These are phyloP conservation scores for Holacanthus passer DNA, from an alignment of 2,113 vertebrate species.

Conservation along the genomic window DNA sequence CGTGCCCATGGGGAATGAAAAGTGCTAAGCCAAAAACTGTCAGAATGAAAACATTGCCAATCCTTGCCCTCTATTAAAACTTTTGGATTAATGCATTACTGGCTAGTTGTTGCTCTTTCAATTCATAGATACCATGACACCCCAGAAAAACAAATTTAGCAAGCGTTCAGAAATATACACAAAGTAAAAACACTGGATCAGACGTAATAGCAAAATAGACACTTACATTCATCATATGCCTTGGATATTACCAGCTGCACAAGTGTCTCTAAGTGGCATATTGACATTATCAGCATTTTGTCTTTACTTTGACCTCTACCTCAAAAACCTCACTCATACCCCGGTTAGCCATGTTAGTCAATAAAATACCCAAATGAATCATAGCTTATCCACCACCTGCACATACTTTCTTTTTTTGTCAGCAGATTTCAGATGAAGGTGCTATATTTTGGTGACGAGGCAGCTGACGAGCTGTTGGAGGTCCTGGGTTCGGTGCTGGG, in stretches of 20 bases:
- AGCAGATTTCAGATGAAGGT: not conserved
- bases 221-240: not conserved
- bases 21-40: not conserved
- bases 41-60: not conserved
- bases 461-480: constrained; percentile 78
- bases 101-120: not conserved
- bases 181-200: not conserved
- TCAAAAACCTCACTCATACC: not conserved
- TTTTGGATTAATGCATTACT: not conserved
- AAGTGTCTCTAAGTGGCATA: not conserved
- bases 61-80: not conserved
- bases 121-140: not conserved
- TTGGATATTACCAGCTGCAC: not conserved
- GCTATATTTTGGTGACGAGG: constrained; percentile 72
- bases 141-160: not conserved
- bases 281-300: not conserved
- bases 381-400: not conserved
- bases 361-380: not conserved
- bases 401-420: not conserved
- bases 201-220: not conserved
- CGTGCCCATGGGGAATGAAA: not conserved
- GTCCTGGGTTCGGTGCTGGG: constrained; percentile 57
- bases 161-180: not conserved
- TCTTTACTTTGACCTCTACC: not conserved
- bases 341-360: not conserved